Conservation (phyloP, 2,113 vertebrate species). For the Empidonax traillii region DNA sequence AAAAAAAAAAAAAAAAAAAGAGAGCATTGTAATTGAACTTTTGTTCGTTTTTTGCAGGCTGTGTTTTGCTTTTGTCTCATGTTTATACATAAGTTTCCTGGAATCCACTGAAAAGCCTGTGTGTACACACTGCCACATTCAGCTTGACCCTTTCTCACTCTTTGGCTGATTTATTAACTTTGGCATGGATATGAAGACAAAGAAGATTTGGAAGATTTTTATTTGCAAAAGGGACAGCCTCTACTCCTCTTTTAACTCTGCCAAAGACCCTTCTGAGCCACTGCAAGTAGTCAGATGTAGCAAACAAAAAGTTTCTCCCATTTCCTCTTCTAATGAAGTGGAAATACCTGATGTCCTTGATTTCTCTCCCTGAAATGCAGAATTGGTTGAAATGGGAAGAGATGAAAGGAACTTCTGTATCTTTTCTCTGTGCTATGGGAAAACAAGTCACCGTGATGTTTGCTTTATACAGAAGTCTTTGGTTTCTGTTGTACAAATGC, state of each 20-base stretch:
- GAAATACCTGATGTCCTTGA: background rate
- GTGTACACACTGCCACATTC: background rate
- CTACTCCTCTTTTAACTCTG: background rate
- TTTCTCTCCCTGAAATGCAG: background rate
- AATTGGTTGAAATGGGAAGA: background rate
- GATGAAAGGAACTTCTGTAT: background rate
- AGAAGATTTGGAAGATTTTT: background rate
- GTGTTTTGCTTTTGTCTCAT: background rate
- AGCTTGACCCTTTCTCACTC: background rate
- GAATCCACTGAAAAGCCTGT: background rate
- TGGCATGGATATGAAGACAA: background rate
- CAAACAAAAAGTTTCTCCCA: background rate
- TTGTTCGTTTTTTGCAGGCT: background rate
- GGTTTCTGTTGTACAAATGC: background rate
- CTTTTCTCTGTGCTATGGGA: background rate
- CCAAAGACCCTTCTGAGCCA: background rate
- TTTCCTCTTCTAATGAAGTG: background rate
- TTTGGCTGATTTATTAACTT: background rate
- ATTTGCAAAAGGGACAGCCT: background rate
- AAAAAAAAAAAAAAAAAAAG: background rate
- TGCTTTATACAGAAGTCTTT: background rate
- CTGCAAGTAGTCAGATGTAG: background rate
- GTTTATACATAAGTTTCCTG: background rate
- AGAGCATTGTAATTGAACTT: background rate
- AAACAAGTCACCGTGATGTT: background rate